Base-by-base conservation (phyloP, 2,113 vertebrate species). In the Todiramphus saurophagus region DNA sequence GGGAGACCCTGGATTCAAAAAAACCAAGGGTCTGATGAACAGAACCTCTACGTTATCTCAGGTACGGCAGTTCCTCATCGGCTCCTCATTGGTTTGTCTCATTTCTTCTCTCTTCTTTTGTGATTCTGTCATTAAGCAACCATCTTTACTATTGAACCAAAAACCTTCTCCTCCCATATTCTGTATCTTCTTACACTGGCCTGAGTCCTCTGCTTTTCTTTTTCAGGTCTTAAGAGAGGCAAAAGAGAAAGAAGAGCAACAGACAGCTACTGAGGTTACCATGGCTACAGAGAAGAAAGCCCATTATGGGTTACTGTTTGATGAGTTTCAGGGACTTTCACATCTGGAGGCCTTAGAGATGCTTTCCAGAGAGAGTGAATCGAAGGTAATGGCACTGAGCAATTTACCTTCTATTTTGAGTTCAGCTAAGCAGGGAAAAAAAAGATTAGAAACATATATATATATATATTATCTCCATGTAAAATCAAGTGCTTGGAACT, bases 341-440 rank as follows among this genome's bases (percentile, higher is more conserved):
- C 99, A 99, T 98, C 98, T 99, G 48, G 99, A 99, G 97, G 99
- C 99, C 81, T 98, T 99, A 96, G 99, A 99, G 98, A 99, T 99
- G 96, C 98, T 99, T 97, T 99, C 99, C 53, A 98, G 97, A 95
- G 99, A 99, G 96, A 99, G 99, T 90, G 99, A 99, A 97, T 98
- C 98, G 50, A 99, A 99, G 99, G 99, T 99, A 97, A 97, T 92
- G 92, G 80, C 96, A 91, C 95, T 95, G 83, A 94, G 84, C 78
- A 83, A 87, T 96, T 95, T 90, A 41, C 69, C 88, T 94, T 78
- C 95, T 94, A 53, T 97, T 96, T 67, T 92, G 85, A 79, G 84
- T 89, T 92, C 84, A 93, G 31, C 78, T 91, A 64, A 96, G 58
- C 70, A 87, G 39, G 39, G 30, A 7, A 53, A 89, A 81, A 81